A percentile compares a stretch with the other conserved stretches of the same genome.
phyloP scores from a whole-genome alignment of 2,888 invertebrate genomes.

The Gymnocheta viridis region DNA sequence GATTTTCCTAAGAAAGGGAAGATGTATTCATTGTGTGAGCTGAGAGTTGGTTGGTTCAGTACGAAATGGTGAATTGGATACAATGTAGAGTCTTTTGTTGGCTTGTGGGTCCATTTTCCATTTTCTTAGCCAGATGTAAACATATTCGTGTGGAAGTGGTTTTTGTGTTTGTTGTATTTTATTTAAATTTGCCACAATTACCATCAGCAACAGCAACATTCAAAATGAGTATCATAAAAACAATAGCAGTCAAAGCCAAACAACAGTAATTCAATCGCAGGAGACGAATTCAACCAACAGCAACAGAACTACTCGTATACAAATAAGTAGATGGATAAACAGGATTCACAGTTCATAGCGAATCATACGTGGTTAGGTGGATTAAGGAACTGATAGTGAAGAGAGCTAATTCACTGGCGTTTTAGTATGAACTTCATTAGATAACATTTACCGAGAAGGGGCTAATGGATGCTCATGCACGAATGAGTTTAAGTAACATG shows the following conservation, averaged over 20 bases:
- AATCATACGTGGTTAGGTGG: not conserved
- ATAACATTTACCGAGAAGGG: too few relatives aligned
- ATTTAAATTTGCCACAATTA: conserved; percentile 63
- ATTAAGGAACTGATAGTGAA: not conserved
- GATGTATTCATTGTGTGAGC: not conserved
- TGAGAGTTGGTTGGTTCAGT: not conserved
- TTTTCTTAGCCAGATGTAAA: not conserved
- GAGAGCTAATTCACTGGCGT: not conserved
- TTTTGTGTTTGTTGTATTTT: not conserved
- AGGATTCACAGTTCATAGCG: not conserved
- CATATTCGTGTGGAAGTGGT: not conserved
- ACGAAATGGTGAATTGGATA: not conserved
- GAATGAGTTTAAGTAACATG: too few relatives aligned
- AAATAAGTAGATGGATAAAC: not conserved
- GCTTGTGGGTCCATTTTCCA: not conserved
- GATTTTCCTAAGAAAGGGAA: conserved; percentile 4
- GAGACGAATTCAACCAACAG: not conserved
- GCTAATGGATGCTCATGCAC: too few relatives aligned
- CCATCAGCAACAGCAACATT: conserved; percentile 51
- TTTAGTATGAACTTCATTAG: too few relatives aligned
- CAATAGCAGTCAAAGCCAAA: conserved; percentile 32
- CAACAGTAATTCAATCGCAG: not conserved
- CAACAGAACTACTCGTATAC: not conserved
- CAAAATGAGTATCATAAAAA: conserved; percentile 12
- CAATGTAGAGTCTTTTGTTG: conserved; percentile 41